Base-by-base conservation (phyloP, 1,140 invertebrate species). In the Platorchestia sp. region DNA sequence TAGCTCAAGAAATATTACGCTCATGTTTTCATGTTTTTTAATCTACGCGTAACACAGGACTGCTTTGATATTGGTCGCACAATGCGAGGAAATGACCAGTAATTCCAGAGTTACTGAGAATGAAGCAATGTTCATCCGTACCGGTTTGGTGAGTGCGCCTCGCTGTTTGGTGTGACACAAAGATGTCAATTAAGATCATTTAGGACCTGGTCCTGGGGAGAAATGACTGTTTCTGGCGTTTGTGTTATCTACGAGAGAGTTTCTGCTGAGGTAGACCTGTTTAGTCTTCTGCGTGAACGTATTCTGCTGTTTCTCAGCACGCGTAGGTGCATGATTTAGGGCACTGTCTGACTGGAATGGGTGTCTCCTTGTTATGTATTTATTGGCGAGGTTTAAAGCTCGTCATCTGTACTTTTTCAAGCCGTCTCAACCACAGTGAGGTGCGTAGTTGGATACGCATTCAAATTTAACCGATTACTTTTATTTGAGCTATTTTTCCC, bases 131-230 rank as follows among this genome's bases (percentile, higher is more conserved):
- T 75, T 75, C 59, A 75, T 22, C 59, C 59, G 36, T 75, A 75
- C 59, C 59, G 59, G 59, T 75, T 75, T 75, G 59, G 14, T 75
- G 27, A 22, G 59, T 75, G 59, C 59, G 10, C 59, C 27, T 75
- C 59, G 59, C 59, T 75, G 14, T 75, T 75, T 36, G 59, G 59
- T 75, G 59, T 75, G 59, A 75, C 59, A 36, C 59, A 75, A 75
- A 75, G 59, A 75, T 75, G 59, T 75, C 59, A 75, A 75, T 75
- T 75, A 75, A 75, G 59, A 75, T 75, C 59, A 75, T 75, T 75
- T 75, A 75, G 59, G 59, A 36, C 59, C 59, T 75, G 59, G 10
- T 36, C 59, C 59, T 75, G 7, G 59, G 59, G 27, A 75, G 59
- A 75, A 75, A 75, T 75, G 59, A 36, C 59, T 75, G 59, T 75